Evolutionary conservation across 2,113 vertebrate species (phyloP).

Genomic region (Arenaria interpres): DNA sequence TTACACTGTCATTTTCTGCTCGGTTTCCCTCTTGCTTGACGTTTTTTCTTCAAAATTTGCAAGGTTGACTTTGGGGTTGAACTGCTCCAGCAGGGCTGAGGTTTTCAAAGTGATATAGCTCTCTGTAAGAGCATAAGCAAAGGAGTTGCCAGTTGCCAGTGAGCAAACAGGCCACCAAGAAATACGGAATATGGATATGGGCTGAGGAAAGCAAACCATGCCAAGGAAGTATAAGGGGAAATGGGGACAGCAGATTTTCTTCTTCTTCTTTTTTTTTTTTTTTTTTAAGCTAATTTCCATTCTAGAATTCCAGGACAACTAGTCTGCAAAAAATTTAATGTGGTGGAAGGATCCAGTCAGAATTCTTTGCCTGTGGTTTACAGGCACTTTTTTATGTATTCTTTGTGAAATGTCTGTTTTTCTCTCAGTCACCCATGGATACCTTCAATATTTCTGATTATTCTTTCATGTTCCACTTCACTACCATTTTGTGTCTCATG

Average conservation of each 20-base stretch:
- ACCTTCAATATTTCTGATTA: background rate
- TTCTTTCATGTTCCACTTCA: background rate
- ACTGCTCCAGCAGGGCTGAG: background rate
- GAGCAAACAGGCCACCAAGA: background rate
- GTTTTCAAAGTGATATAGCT: background rate
- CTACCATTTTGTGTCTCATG: background rate
- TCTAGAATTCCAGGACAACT: background rate
- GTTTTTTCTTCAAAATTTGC: background rate
- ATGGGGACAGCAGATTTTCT: background rate
- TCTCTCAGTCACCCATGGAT: background rate
- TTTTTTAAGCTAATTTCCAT: background rate
- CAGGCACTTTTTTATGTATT: background rate
- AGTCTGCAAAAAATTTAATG: background rate
- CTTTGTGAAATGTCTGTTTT: background rate
- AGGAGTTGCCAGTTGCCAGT: background rate
- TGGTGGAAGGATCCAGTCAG: background rate
- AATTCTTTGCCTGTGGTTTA: background rate
- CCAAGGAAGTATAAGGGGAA: background rate
- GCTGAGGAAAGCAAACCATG: background rate
- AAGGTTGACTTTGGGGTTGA: background rate
- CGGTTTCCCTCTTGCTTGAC: background rate
- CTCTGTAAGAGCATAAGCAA: background rate
- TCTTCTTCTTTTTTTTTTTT: background rate
- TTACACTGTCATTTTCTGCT: background rate
- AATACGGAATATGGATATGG: background rate